Evolutionary conservation across 2,888 invertebrate species (phyloP), one percentile per base, ranked within the genome.

Genomic region (Aradus depressus): DNA sequence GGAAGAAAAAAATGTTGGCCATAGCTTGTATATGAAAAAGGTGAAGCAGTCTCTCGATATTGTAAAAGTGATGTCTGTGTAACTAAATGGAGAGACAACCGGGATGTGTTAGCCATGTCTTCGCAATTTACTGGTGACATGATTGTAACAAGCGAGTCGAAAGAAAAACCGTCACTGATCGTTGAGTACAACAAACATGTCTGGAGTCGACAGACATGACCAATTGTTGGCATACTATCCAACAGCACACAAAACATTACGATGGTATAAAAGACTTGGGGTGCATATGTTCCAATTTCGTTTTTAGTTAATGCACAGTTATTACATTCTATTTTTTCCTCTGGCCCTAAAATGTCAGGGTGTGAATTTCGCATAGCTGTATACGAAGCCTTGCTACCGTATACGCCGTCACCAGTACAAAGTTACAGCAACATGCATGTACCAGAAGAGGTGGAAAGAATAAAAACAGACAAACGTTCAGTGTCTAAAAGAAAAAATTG

Each of bases 11-110:
- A 59, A 62, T 37, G 50, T 42, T 38, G 64, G 64, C 4, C 64
- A 64, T 53, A 32, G 52, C 47, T 47, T 65, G 1, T 65, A 63
- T 38, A 63, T 67, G 62, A 64, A 64, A 37, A 64, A 63, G n/a
- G n/a, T n/a, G n/a, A n/a, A n/a, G n/a, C n/a, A n/a, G n/a, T n/a
- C n/a, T n/a, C n/a, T n/a, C n/a, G n/a, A n/a, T n/a, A n/a, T n/a
- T n/a, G n/a, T n/a, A n/a, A n/a, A n/a, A n/a, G n/a, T 28, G 28
- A 10, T 6, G 28, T 28, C 6, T 28, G 28, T 10, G 28, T 28
- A 6, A 6, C 10, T 10, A 28, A 28, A 28, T 28, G 28, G 28
- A 6, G 28, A 10, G 28, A 28, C 28, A 28, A 28, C 6, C 28
- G 28, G n/a, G 38, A 47, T 25, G 38, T 37, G 14, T 37, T 47